Conservation (phyloP, 2,113 vertebrate genomes). For the Proteles cristata region DNA sequence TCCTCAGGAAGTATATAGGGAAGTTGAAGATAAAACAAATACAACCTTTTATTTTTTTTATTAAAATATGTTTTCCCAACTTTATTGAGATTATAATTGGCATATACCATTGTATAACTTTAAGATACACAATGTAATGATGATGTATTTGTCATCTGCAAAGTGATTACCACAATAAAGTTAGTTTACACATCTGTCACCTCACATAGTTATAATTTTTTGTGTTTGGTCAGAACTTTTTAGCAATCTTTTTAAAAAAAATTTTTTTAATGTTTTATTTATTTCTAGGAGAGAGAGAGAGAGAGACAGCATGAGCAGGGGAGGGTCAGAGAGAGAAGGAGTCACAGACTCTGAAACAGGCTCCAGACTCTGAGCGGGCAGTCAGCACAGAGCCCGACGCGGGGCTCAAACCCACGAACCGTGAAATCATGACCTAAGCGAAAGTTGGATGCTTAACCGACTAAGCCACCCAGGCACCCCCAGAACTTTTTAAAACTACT, state of each 20-base stretch:
- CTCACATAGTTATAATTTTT: neutral
- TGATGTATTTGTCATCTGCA: neutral
- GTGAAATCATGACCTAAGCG: no score
- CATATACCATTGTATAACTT: neutral
- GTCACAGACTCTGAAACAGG: no score
- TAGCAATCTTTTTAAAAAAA: neutral
- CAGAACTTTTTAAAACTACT: neutral
- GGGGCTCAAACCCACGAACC: no score
- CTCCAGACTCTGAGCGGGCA: no score
- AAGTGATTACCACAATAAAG: neutral
- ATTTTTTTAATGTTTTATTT: no score
- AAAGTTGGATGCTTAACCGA: no score
- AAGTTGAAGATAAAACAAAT: neutral
- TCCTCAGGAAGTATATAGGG: neutral
- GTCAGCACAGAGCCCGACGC: no score
- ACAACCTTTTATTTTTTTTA: neutral
- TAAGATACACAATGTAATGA: neutral
- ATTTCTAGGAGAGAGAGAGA: no score
- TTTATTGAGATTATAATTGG: neutral
- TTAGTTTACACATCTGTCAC: neutral
- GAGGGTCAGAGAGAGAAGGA: no score
- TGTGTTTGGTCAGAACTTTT: neutral
- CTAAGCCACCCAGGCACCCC: no score
- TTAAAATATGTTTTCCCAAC: neutral
- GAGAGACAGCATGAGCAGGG: no score